Conservation (phyloP, 2,888 invertebrate species). For the Drosophila atripex region DNA sequence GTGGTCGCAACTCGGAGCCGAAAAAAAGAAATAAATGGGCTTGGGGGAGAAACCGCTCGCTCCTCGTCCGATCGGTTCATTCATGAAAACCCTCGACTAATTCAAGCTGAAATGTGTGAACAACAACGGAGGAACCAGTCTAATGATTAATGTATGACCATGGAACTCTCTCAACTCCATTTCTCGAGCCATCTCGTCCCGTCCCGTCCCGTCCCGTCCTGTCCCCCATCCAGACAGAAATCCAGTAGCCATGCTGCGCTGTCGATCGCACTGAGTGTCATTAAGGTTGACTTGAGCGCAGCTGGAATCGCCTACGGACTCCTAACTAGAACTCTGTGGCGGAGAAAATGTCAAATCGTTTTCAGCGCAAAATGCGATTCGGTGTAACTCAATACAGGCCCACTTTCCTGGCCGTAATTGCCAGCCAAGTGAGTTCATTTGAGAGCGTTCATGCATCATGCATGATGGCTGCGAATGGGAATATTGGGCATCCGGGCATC, state of each 20-base stretch:
- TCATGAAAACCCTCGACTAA: conserved; percentile 71
- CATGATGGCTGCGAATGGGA: conserved; percentile 49
- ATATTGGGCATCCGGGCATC: conserved; percentile 12
- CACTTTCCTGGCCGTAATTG: conserved; percentile 33
- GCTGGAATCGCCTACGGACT: conserved; percentile 59
- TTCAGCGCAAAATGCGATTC: conserved; percentile 51
- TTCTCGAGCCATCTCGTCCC: not conserved
- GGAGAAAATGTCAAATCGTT: conserved; percentile 51
- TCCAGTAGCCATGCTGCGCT: conserved; percentile 72
- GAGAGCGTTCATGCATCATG: conserved; percentile 63
- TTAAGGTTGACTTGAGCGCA: conserved; percentile 76
- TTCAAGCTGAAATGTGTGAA: conserved; percentile 76
- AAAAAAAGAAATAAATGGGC: conserved; percentile 21
- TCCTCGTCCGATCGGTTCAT: conserved; percentile 47
- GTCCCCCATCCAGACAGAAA: conserved; percentile 27
- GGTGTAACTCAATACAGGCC: conserved; percentile 48
- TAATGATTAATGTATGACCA: conserved; percentile 75
- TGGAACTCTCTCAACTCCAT: not conserved
- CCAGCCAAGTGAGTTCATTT: conserved; percentile 52
- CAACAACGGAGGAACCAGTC: conserved; percentile 57
- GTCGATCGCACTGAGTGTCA: conserved; percentile 75
- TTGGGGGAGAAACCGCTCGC: conserved; percentile 29
- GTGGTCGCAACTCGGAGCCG: conserved; percentile 50
- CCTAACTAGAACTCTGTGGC: conserved; percentile 11
- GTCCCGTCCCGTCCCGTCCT: not conserved